phyloP scores from a whole-genome alignment of 2,888 invertebrate genomes.

The Drosophila rubida region DNA sequence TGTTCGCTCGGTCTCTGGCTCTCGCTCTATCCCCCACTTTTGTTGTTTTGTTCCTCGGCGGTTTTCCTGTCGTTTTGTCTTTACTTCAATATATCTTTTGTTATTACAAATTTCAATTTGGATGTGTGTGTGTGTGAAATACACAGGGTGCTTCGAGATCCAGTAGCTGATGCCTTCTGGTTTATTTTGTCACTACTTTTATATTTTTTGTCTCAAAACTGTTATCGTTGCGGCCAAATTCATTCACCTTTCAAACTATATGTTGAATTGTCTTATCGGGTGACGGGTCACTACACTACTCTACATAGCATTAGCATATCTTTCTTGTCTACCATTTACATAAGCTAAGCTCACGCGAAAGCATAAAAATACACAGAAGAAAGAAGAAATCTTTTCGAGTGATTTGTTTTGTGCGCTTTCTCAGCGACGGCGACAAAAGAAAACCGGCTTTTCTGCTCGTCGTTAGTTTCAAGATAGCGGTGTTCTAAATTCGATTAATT shows the following conservation, averaged over 20 bases:
- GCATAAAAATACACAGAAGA: constrained; percentile 29
- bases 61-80: constrained; percentile 51
- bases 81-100: constrained; percentile 46
- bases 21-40: constrained; percentile 17
- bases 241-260: constrained; percentile 65
- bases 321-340: constrained; percentile 51
- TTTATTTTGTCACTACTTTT: constrained; percentile 19
- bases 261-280: constrained; percentile 44
- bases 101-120: constrained; percentile 58
- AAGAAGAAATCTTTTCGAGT: constrained; percentile 45
- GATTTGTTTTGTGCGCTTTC: constrained; percentile 49
- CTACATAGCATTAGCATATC: constrained; percentile 60
- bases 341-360: constrained; percentile 57
- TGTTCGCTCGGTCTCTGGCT: constrained; percentile 1
- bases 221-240: constrained; percentile 61
- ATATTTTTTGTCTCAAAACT: constrained; percentile 38
- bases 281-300: constrained; percentile 27
- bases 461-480: constrained; percentile 54
- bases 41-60: constrained; percentile 62
- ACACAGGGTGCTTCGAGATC: constrained; percentile 43
- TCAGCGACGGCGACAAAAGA: constrained; percentile 40
- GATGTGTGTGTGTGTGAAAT: neutral
- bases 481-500: constrained; percentile 78
- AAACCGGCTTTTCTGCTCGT: constrained; percentile 56
- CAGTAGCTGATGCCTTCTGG: constrained; percentile 26